phyloP scores from a whole-genome alignment of 2,797 vertebrate species.

The Lepilemur septentrionalis region DNA sequence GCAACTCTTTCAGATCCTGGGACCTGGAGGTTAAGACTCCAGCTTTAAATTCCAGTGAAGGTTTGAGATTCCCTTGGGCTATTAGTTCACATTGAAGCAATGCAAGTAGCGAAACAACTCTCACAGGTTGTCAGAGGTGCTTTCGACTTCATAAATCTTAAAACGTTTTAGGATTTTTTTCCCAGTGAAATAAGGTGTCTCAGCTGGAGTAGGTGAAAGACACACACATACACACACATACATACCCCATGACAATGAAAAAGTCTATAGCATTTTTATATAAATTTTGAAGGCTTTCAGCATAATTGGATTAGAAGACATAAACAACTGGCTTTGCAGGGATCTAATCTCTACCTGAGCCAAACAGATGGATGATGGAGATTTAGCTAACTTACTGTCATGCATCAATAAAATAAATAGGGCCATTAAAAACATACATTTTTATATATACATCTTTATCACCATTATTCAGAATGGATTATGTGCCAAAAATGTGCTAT shows the following conservation, averaged over 20 bases:
- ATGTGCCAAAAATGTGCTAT: conserved; percentile 72
- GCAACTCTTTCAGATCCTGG: conserved; percentile 26
- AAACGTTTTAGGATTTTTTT: neutral
- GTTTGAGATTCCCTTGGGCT: conserved; percentile 22
- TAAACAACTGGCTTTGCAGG: conserved; percentile 2
- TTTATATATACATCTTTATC: conserved; percentile 62
- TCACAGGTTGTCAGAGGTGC: neutral
- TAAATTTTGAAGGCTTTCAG: conserved; percentile 36
- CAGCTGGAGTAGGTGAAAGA: neutral
- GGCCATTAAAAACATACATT: conserved; percentile 58
- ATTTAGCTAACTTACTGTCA: conserved; percentile 56
- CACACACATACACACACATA: neutral
- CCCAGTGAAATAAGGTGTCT: neutral
- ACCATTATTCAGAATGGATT: conserved; percentile 51
- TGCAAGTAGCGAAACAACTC: neutral
- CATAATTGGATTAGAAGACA: conserved; percentile 51
- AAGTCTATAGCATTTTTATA: neutral
- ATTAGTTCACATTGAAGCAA: neutral
- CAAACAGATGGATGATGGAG: neutral
- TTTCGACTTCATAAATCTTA: conserved; percentile 17
- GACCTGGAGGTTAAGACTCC: neutral
- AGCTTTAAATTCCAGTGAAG: conserved; percentile 44
- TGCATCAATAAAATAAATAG: conserved; percentile 62
- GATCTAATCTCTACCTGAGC: neutral
- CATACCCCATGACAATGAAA: neutral